phyloP scores from a whole-genome alignment of 2,888 invertebrate species.

The Agriopis aurantiaria region DNA sequence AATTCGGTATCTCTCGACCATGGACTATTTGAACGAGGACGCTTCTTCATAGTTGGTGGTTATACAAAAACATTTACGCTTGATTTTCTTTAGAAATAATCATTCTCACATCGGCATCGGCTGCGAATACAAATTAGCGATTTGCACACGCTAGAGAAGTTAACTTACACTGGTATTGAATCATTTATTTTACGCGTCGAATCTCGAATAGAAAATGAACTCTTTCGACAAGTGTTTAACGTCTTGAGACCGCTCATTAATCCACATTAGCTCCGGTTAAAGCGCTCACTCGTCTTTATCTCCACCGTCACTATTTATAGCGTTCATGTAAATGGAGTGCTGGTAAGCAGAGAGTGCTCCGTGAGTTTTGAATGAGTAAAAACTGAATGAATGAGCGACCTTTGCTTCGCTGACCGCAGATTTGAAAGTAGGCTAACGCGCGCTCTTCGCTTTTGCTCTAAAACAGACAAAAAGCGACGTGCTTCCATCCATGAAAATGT shows the following conservation, averaged over 20 bases:
- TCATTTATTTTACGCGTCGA: background rate
- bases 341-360: conserved; percentile 22
- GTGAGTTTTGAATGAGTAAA: conserved; percentile 49
- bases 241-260: conserved; percentile 28
- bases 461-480: conserved; percentile 42
- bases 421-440: conserved; percentile 68
- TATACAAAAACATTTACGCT: conserved; percentile 27
- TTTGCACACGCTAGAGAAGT: background rate
- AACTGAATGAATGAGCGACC: conserved; percentile 60
- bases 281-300: conserved; percentile 15
- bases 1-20: conserved; percentile 40
- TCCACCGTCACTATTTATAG: conserved; percentile 22
- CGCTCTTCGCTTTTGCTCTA: conserved; percentile 50
- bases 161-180: background rate
- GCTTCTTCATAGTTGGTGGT: conserved; percentile 32
- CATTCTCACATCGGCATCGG: background rate
- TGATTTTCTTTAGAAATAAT: background rate
- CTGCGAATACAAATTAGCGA: background rate
- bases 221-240: conserved; percentile 20
- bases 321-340: conserved; percentile 26
- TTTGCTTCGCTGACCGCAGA: conserved; percentile 64
- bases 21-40: conserved; percentile 46
- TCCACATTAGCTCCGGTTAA: conserved; percentile 27
- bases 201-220: conserved; percentile 16
- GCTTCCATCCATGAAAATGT: conserved; percentile 46